phyloP scores from a whole-genome alignment of 2,888 invertebrate genomes.

The Smittia aterrima region DNA sequence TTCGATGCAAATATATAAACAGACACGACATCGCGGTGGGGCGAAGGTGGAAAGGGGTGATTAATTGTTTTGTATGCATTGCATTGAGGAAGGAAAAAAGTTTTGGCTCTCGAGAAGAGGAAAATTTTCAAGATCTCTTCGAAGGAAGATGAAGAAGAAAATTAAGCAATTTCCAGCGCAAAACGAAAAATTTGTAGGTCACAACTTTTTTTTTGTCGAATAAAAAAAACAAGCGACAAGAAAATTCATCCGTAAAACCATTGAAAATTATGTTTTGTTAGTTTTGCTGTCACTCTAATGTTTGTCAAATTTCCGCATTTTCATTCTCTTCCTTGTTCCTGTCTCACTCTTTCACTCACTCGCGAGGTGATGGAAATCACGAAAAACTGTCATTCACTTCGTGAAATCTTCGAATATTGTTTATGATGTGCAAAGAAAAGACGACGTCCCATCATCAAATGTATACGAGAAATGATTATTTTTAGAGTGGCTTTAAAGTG shows the following conservation, averaged over 20 bases:
- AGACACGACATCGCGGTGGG: neutral
- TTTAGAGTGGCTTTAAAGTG: slow-evolving; percentile 39
- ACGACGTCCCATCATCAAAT: slow-evolving; percentile 3
- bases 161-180: neutral
- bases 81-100: neutral
- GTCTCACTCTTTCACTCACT: slow-evolving; percentile 15
- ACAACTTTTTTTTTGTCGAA: neutral
- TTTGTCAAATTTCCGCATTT: neutral
- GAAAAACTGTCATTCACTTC: neutral
- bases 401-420: neutral
- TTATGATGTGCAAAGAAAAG: slow-evolving; percentile 11
- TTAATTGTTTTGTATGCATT: neutral
- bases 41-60: neutral
- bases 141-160: neutral
- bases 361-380: neutral
- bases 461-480: slow-evolving; percentile 37
- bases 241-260: neutral
- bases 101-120: neutral
- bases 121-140: slow-evolving; percentile 11
- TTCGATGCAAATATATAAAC: neutral
- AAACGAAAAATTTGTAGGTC: neutral
- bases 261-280: neutral
- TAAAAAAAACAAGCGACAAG: neutral
- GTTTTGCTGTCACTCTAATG: neutral
- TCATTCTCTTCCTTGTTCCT: slow-evolving; percentile 3